Percentiles rank a stretch among this genome's conserved stretches.
These are phyloP conservation scores for Agrilus cyanescens DNA, from an alignment of 2,888 invertebrate genomes.

Conservation along the genomic window DNA sequence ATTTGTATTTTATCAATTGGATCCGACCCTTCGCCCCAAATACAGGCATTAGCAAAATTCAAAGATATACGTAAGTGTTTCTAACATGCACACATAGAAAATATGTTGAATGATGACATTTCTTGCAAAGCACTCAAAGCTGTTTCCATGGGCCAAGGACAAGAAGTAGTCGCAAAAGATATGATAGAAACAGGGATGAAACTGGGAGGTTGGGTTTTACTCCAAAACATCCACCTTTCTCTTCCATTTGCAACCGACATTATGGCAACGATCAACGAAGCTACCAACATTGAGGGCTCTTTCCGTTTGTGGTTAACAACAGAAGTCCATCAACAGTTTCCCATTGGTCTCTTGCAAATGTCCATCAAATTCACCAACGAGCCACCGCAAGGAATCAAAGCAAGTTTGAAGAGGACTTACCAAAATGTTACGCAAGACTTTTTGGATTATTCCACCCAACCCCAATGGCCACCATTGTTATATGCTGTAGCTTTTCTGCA, in stretches of 20 bases:
- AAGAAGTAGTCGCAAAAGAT: slow-evolving; percentile 49
- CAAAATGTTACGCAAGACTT: slow-evolving; percentile 82
- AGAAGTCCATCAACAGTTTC: slow-evolving; percentile 86
- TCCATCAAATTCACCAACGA: slow-evolving; percentile 97
- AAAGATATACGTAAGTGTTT: slow-evolving; percentile 74
- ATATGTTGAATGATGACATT: background rate
- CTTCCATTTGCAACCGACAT: slow-evolving; percentile 87
- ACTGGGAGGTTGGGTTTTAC: slow-evolving; percentile 81
- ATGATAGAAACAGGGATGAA: slow-evolving; percentile 33
- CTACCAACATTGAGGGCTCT: slow-evolving; percentile 67
- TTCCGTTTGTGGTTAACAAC: slow-evolving; percentile 93
- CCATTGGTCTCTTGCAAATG: slow-evolving; percentile 78
- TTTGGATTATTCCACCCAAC: slow-evolving; percentile 79
- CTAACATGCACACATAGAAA: no score
- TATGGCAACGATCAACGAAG: slow-evolving; percentile 78
- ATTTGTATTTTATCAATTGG: slow-evolving; percentile 90
- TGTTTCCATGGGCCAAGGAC: slow-evolving; percentile 97
- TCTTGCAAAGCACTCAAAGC: slow-evolving; percentile 53
- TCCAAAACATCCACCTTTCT: slow-evolving; percentile 94
- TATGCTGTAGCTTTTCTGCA: slow-evolving; percentile 93
- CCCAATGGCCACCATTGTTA: slow-evolving; percentile 87
- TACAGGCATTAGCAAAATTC: slow-evolving; percentile 72
- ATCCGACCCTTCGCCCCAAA: slow-evolving; percentile 93
- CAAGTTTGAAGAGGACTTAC: slow-evolving; percentile 89
- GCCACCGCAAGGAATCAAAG: slow-evolving; percentile 90